Base-by-base conservation (phyloP, 2,888 invertebrate species). In the Brachylomia viminalis region DNA sequence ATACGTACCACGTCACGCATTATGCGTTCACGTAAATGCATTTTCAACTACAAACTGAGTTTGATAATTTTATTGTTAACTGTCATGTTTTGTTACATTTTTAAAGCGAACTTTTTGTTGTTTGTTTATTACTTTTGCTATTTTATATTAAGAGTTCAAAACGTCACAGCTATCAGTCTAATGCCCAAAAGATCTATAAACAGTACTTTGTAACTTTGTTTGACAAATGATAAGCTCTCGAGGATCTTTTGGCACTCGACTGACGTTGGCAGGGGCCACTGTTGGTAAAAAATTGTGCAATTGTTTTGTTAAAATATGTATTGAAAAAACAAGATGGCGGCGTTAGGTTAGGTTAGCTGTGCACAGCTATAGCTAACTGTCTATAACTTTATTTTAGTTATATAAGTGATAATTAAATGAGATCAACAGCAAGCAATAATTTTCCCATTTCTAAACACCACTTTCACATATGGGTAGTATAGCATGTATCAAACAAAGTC, bases 401-500 rank as follows among this genome's bases (percentile, higher is more conserved):
- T 38, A n/a, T 17, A 6, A 27, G 20, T 13, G 66, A 23, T 23
- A 66, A 30, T 10, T 15, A 10, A 23, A 33, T 17, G 6, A 49
- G 6, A 33, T 33, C 23, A 17, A 49, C 15, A 33, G 20, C 27
- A 45, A 11, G 20, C 11, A 33, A 52, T 33, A 13, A 38, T n/a
- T n/a, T 67, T 54, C n/a, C 33, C 5, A n/a, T 54, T 54, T 67
- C 7, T 54, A 67, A 20, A 38, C 4, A 38, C 17, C 8, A 58
- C 10, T 27, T 49, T 45, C n/a, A 11, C 17, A 27, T 65, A 73
- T 20, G 42, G 52, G 1, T 45, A 45, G 30, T n/a, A 66, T 33
- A 54, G 56, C 27, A 66, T 80, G 58, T 68, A 77, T 54, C 33
- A 77, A 77, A 69, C 52, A 62, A 61, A 38, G 58, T 7, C 71